phyloP scores from a whole-genome alignment of 2,113 vertebrate genomes.

The Rhineura floridana region DNA sequence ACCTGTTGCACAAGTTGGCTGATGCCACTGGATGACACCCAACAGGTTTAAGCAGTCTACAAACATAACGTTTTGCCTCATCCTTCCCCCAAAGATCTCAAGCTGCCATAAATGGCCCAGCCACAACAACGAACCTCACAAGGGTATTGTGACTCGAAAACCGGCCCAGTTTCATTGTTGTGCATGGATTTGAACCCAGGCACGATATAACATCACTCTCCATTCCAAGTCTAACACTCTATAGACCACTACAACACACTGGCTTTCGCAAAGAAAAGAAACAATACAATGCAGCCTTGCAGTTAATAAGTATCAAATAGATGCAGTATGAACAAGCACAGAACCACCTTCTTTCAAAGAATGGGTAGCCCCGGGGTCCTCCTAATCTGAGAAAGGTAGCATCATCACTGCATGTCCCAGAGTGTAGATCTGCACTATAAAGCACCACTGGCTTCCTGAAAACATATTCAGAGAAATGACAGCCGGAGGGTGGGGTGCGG shows the following conservation, averaged over 20 bases:
- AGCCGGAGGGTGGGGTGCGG: neutral
- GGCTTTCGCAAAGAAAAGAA: neutral
- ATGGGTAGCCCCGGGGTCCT: slow-evolving; percentile 22
- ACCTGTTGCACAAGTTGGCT: too few relatives aligned
- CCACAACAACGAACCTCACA: too few relatives aligned
- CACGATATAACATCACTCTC: too few relatives aligned
- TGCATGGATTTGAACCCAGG: too few relatives aligned
- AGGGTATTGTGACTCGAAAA: too few relatives aligned
- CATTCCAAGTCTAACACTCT: neutral
- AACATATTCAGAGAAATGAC: neutral
- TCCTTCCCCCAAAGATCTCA: too few relatives aligned
- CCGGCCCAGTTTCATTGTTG: too few relatives aligned
- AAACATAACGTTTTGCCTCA: too few relatives aligned
- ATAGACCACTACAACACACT: too few relatives aligned
- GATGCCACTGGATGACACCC: too few relatives aligned
- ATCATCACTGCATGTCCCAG: slow-evolving; percentile 10
- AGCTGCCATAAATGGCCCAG: too few relatives aligned
- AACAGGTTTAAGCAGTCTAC: too few relatives aligned
- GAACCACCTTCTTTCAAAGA: slow-evolving; percentile 10
- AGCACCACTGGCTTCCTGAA: neutral
- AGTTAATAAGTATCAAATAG: slow-evolving; percentile 13
- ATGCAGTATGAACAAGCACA: slow-evolving; percentile 29
- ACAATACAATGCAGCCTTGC: neutral
- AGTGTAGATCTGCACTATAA: slow-evolving; percentile 19
- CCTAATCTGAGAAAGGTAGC: neutral